These are phyloP conservation scores for Albula glossodonta DNA, from an alignment of 2,113 vertebrate genomes.

Conservation along the genomic window DNA sequence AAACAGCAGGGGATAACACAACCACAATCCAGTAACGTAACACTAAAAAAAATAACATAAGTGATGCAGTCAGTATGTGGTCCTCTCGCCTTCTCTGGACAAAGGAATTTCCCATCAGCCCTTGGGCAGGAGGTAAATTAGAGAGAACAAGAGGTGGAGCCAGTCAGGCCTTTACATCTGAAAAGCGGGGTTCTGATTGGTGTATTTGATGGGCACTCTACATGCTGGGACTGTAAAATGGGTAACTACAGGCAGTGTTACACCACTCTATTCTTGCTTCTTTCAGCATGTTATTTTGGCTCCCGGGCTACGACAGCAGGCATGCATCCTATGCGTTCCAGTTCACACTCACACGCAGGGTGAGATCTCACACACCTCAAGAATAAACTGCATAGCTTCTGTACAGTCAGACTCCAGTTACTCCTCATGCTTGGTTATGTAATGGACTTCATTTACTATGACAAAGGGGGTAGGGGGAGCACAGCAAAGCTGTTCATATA, in stretches of 20 bases:
- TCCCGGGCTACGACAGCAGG: not conserved
- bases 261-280: not conserved
- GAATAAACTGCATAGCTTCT: not conserved
- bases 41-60: not conserved
- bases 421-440: not conserved
- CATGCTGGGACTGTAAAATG: not conserved
- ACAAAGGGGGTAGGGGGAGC: not conserved
- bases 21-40: not conserved
- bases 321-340: not conserved
- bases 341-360: not conserved
- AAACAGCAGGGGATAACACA: not conserved
- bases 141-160: not conserved
- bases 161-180: not conserved
- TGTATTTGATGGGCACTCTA: not conserved
- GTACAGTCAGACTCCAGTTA: not conserved
- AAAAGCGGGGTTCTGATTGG: not conserved
- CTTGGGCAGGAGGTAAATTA: not conserved
- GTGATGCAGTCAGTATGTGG: not conserved
- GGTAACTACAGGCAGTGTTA: not conserved
- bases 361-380: not conserved
- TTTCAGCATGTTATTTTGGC: not conserved
- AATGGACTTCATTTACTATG: not conserved
- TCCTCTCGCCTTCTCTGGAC: not conserved
- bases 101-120: not conserved
- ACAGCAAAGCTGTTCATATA: not conserved